Evolutionary conservation across 1,140 invertebrate genomes (phyloP), one percentile per base, ranked within the genome.

Genomic region (Megalonaias nervosa): DNA sequence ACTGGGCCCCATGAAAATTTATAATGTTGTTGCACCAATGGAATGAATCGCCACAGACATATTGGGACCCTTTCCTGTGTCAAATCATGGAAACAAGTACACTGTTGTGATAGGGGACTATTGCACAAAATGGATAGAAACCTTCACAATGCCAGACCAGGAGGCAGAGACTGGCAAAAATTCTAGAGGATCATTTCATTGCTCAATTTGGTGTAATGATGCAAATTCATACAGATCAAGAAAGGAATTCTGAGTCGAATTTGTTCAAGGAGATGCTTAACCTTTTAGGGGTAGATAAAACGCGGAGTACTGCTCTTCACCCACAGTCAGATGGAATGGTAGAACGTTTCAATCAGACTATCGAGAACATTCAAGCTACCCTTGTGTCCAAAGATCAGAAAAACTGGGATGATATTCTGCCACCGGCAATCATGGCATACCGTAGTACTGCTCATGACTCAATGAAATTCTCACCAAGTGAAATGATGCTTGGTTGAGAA

Each of bases 31-130:
- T 64, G 3, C 15, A n/a, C 1, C 71, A 2, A 23, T 64, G 19
- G 71, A 72, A 72, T 3, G 71, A 26, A 64, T 72, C 5, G 57
- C 9, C 62, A 2, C 38, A n/a, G 71, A 72, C 38, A 48, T 72
- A 2, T 67, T 84, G 19, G 84, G 84, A 48, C 81, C 81, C 23
- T 64, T 86, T 1, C 82, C 80, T 9, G 65, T 15, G 15, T 72
- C 73, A 17, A 57, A 67, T 13, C 16, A 6, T 11, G 79, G 79
- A 1, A 88, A 85, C 64, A 65, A 71, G n/a, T 82, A 82, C 58
- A 72, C 87, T 19, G 59, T 88, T 16, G 84, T 85, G 0, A 38
- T 82, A 16, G 66, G 74, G 0, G 82, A 83, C 65, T 75, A 81
- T 64, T 85, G 81, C 16, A 87, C 86, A 6, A 73, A 75, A 61